phyloP scores from a whole-genome alignment of 1,140 invertebrate genomes.

The Drosophila mojavensis region DNA sequence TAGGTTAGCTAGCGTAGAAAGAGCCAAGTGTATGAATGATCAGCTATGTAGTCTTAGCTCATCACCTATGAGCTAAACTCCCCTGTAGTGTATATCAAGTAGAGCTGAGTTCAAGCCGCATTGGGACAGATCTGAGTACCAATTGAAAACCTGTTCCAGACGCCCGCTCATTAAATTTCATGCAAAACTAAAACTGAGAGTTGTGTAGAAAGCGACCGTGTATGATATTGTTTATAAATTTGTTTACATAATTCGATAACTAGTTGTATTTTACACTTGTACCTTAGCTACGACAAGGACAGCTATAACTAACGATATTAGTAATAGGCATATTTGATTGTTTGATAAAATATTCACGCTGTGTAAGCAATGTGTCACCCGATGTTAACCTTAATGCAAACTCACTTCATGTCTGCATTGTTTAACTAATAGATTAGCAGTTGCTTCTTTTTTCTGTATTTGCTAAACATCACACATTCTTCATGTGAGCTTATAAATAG shows the following conservation, averaged over 20 bases:
- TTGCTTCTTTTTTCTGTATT: too few relatives aligned
- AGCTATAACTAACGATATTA: too few relatives aligned
- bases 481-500: slow-evolving; percentile 27
- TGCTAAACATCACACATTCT: background rate
- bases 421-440: slow-evolving; percentile 24
- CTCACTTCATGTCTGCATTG: background rate
- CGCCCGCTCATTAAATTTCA: background rate
- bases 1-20: too few relatives aligned
- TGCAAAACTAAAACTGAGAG: background rate
- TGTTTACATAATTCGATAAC: background rate
- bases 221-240: background rate
- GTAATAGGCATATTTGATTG: too few relatives aligned
- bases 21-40: too few relatives aligned
- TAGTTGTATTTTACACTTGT: too few relatives aligned
- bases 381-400: background rate
- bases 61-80: too few relatives aligned
- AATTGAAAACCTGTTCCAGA: slow-evolving; percentile 11
- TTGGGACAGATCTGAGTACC: background rate
- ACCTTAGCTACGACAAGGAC: too few relatives aligned
- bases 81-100: too few relatives aligned
- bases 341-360: too few relatives aligned
- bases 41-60: too few relatives aligned
- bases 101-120: background rate
- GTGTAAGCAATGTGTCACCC: background rate
- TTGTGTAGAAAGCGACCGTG: too few relatives aligned